Percentiles rank a stretch among this genome's conserved stretches.
phyloP scores from a whole-genome alignment of 2,797 vertebrate species.

The Pantherophis vulpinus region DNA sequence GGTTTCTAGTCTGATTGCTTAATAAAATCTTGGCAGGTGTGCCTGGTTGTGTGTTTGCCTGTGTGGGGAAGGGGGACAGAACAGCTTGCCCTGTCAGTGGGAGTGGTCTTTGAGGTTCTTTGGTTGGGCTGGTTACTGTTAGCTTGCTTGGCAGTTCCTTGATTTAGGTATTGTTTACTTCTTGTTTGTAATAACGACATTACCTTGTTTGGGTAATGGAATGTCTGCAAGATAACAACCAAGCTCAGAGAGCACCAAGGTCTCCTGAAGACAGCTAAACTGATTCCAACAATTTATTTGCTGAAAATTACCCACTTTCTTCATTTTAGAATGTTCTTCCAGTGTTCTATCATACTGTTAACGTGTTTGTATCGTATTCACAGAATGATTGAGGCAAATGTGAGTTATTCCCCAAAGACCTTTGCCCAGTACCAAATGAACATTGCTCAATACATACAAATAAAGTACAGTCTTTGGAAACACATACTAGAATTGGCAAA shows the following conservation, averaged over 20 bases:
- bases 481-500: slow-evolving; percentile 41
- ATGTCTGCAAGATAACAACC: not conserved
- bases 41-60: too few relatives aligned
- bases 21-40: too few relatives aligned
- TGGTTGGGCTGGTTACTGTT: not conserved
- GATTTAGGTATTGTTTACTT: not conserved
- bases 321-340: not conserved
- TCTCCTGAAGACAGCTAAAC: not conserved
- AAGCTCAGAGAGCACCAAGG: not conserved
- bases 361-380: not conserved
- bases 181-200: not conserved
- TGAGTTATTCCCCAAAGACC: slow-evolving; percentile 25
- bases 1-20: too few relatives aligned
- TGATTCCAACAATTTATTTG: not conserved
- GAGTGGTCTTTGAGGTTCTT: not conserved
- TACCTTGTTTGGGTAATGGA: not conserved
- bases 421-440: slow-evolving; percentile 70
- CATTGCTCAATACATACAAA: slow-evolving; percentile 79
- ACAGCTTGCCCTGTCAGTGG: not conserved
- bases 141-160: not conserved
- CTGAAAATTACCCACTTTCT: not conserved
- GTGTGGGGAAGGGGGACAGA: too few relatives aligned
- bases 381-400: slow-evolving; percentile 54
- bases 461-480: slow-evolving; percentile 47
- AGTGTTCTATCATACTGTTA: slow-evolving; percentile 53